Evolutionary conservation across 2,888 invertebrate genomes (phyloP).

Genomic region (Limnephilus rhombicus): DNA sequence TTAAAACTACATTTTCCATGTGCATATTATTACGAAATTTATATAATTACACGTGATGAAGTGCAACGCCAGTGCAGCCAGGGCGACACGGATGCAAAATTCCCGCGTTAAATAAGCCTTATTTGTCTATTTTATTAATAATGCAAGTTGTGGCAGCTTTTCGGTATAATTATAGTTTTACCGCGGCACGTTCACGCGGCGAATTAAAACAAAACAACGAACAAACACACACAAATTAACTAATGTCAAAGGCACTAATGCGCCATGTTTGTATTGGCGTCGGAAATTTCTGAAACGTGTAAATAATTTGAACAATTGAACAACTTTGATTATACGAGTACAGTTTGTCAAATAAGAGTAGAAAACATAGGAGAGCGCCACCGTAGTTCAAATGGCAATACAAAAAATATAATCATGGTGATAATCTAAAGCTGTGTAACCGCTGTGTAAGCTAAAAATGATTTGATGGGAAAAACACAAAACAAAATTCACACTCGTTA

Average conservation of each 20-base stretch:
- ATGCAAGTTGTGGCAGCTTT: neutral
- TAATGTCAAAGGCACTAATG: neutral
- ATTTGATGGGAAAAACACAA: no score
- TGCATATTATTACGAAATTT: neutral
- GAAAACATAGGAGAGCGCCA: no score
- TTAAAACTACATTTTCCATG: neutral
- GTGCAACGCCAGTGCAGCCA: neutral
- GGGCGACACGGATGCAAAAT: neutral
- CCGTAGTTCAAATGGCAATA: no score
- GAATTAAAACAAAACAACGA: neutral
- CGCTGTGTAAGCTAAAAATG: no score
- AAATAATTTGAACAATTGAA: neutral
- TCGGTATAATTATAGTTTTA: neutral
- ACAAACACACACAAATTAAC: neutral
- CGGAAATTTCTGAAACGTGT: neutral
- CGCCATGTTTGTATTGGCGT: neutral
- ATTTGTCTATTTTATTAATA: neutral
- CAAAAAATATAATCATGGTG: no score
- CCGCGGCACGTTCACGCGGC: neutral
- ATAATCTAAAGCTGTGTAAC: no score
- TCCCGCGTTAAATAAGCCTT: neutral
- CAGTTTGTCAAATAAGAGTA: no score
- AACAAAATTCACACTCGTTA: no score
- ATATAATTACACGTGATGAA: neutral
- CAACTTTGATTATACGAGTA: no score